Base-by-base conservation (phyloP, 2,888 invertebrate species). In the Disparrhopalites patrizii region DNA sequence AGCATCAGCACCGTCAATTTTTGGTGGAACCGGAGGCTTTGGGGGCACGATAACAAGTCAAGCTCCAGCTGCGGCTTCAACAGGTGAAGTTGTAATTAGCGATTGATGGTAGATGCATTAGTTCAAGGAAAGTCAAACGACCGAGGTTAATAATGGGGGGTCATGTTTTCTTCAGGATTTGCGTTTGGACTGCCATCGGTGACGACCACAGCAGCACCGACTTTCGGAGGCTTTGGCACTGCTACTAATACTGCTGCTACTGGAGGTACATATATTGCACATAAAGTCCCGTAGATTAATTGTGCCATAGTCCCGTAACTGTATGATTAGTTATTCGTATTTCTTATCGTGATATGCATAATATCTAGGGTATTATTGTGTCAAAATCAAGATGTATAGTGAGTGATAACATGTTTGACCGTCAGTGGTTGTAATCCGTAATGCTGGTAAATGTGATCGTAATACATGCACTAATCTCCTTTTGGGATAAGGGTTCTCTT, bases 161-260 rank as follows among this genome's bases (percentile, higher is more conserved):
- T 56, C 20, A n/a, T 2, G 5, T 8, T 40, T 56, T 33, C 13
- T 5, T 33, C 13, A 36, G 56, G 63, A 4, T 63, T 63, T 33
- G 52, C 62, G 1, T 63, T 63, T 40, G 56, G 63, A 7, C 63
- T 55, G 10, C 54, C 52, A 15, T 8, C 63, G n/a, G 27, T 38
- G 25, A 18, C 63, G 10, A 28, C 58, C 8, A 28, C 5, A n/a
- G 56, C 56, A 2, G 43, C 60, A 13, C 36, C 54, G 4, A 51
- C 51, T 38, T 40, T 43, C 15, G 40, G 36, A 3, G 62, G 52
- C 3, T 62, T 62, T 36, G 62, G 62, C 15, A 30, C 62, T 1
- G 18, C 52, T 25, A 62, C 36, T 5, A 51, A 50, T n/a, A 20
- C 62, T 2, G 33, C 62, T 8, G 20, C 62, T 4, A n/a, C 38